Base-by-base conservation (phyloP, 2,113 vertebrate genomes). In the Catharus minimus region DNA sequence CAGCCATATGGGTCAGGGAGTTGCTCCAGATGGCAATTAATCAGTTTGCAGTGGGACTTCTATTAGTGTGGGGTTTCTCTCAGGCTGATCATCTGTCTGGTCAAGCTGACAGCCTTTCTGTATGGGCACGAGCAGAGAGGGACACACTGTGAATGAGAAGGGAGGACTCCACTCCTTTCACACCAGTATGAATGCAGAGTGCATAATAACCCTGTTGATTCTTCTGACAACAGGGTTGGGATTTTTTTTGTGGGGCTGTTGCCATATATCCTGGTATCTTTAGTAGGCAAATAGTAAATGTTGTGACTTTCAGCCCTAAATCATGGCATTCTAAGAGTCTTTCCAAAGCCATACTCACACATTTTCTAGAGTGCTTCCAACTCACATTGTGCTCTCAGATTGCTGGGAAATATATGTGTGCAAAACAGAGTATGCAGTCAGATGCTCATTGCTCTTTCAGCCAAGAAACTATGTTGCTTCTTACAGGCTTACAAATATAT, bases 1-100 rank as follows among this genome's bases (percentile, higher is more conserved):
- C 46, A 79, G 38, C 87, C 91, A 85, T 79, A 82, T 87, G 93
- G 87, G 91, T 92, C 94, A 87, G 84, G 22, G 41, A 69, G 81
- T 38, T 84, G 66, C 50, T 95, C 69, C 93, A 95, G 84, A 75
- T 76, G 84, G 91, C 43, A 82, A 82, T 89, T 72, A 82, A 76
- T 87, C 89, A 82, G 38, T 87, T 78, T 90, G 57, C 66, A 76
- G 50, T 80, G 78, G 81, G 71, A 30, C 83, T 90, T 89, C 38
- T 76, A 5, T 87, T 74, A 67, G 53, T 67, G 66, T 44, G 89
- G 66, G 61, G 11, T 50, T 84, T 79, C 61, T 93, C 57, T 68
- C 39, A 46, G 78, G 46, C 58, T 87, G 65, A 72, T 91, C 39
- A 62, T 62, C 58, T 92, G 74, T 82, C 85, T 87, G 66, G 44